phyloP scores from a whole-genome alignment of 2,113 vertebrate species.

The Cervus canadensis region DNA sequence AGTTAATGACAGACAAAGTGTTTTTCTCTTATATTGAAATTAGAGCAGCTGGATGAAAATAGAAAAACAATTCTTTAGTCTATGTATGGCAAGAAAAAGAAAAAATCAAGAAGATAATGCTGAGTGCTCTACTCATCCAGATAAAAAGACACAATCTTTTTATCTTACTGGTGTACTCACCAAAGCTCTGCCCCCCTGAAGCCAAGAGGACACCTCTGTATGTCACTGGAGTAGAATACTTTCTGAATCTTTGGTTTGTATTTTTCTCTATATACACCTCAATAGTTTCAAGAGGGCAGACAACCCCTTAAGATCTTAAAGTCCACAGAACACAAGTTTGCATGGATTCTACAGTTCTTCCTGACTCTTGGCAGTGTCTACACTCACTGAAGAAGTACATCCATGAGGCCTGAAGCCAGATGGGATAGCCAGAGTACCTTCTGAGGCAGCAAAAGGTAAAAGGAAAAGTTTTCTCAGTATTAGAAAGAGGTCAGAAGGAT shows the following conservation, averaged over 20 bases:
- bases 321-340: background rate
- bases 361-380: background rate
- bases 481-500: background rate
- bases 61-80: constrained; percentile 47
- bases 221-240: background rate
- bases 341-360: background rate
- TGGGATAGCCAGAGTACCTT: background rate
- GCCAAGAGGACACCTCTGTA: background rate
- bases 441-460: background rate
- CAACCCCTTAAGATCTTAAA: background rate
- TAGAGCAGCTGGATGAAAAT: constrained; percentile 61
- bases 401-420: background rate
- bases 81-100: constrained; percentile 56
- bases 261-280: background rate
- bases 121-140: background rate
- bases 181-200: background rate
- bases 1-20: constrained; percentile 68
- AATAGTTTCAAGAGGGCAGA: background rate
- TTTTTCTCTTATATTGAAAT: constrained; percentile 70
- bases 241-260: background rate
- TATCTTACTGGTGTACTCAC: background rate
- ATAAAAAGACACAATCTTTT: background rate
- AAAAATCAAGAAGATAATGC: constrained; percentile 32
- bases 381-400: background rate
- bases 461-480: background rate